Conservation (phyloP, 2,797 vertebrate species). For the Poeciliopsis turneri region DNA sequence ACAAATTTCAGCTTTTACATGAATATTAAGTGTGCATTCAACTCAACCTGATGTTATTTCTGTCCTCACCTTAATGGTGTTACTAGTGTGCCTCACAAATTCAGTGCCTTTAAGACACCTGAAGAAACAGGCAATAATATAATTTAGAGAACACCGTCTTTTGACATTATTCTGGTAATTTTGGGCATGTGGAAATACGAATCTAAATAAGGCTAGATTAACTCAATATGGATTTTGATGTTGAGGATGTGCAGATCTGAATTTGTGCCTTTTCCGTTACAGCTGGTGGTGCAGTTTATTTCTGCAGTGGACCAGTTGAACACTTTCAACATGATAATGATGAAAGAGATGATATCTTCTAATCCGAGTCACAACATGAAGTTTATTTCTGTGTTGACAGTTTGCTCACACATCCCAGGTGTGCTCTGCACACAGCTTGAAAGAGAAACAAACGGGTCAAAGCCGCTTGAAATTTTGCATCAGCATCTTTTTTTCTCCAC, state of each 20-base stretch:
- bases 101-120: neutral
- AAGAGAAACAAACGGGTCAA: slow-evolving; percentile 63
- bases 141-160: neutral
- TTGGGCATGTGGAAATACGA: too few species aligned
- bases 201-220: neutral
- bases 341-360: slow-evolving; percentile 39
- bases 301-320: slow-evolving; percentile 17
- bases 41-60: neutral
- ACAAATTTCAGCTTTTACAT: neutral
- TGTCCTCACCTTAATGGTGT: neutral
- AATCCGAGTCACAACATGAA: slow-evolving; percentile 10
- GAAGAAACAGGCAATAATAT: neutral
- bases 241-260: neutral
- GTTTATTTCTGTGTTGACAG: slow-evolving; percentile 17
- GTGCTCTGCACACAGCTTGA: slow-evolving; percentile 32
- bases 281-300: neutral
- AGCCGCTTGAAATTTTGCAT: slow-evolving; percentile 34
- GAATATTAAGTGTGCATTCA: neutral
- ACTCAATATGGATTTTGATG: neutral
- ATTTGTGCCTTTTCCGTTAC: neutral
- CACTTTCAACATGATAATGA: slow-evolving; percentile 27
- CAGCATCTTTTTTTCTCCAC: slow-evolving; percentile 43
- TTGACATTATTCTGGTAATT: neutral
- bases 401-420: slow-evolving; percentile 21
- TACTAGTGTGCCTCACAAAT: too few species aligned